phyloP scores from a whole-genome alignment of 2,888 invertebrate species.

The Cabera pusaria region DNA sequence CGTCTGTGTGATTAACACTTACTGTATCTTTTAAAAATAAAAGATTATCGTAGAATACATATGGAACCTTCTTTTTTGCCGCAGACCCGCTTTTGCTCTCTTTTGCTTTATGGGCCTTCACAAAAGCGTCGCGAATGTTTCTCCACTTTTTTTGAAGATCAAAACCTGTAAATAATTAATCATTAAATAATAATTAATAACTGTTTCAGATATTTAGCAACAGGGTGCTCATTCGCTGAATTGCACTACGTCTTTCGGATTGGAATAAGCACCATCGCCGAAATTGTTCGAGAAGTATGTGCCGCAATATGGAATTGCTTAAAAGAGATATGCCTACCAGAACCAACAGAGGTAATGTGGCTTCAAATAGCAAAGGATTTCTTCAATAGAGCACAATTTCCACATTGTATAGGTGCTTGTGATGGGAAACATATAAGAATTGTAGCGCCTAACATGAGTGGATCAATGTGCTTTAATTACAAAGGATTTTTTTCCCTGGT shows the following conservation, averaged over 20 bases:
- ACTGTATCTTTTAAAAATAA: too few relatives aligned
- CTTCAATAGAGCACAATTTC: background rate
- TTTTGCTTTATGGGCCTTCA: background rate
- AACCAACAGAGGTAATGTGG: background rate
- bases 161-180: background rate
- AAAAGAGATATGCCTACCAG: background rate
- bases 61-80: too few relatives aligned
- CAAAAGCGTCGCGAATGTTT: background rate
- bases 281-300: background rate
- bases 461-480: background rate
- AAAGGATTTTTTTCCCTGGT: background rate
- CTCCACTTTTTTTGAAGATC: background rate
- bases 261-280: background rate
- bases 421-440: conserved; percentile 3
- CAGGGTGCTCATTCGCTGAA: background rate
- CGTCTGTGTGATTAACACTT: too few relatives aligned
- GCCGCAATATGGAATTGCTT: background rate
- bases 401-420: conserved; percentile 1
- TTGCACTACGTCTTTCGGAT: background rate
- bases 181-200: background rate
- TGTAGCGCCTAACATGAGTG: background rate
- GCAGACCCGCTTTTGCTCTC: too few relatives aligned
- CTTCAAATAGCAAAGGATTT: background rate
- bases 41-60: too few relatives aligned
- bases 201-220: background rate